Evolutionary conservation across 2,797 vertebrate species (phyloP).

Genomic region (Lagorchestes hirsutus): DNA sequence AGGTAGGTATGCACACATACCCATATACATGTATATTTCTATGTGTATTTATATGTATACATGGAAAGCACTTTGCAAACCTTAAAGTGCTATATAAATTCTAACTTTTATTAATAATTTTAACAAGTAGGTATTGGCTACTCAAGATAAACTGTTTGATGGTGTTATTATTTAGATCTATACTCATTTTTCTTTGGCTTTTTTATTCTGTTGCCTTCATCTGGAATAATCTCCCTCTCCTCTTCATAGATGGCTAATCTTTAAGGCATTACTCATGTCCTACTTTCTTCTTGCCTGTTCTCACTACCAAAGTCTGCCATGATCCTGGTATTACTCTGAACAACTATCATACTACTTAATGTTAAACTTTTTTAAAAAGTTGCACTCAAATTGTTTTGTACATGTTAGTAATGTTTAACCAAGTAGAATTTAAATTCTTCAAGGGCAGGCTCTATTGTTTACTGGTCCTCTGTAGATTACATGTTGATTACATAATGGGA

Average conservation of each 20-base stretch:
- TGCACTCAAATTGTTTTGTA: not conserved
- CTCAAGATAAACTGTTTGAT: not conserved
- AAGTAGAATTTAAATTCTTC: not conserved
- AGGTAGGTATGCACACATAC: no score
- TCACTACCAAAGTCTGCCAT: not conserved
- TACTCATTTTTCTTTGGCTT: not conserved
- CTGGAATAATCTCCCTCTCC: not conserved
- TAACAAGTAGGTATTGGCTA: not conserved
- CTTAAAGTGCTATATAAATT: not conserved
- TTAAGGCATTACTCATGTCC: not conserved
- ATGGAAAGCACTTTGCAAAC: not conserved
- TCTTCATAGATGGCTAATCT: not conserved
- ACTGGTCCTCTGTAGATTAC: not conserved
- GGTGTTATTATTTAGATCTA: not conserved
- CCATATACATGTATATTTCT: not conserved
- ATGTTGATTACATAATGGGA: not conserved
- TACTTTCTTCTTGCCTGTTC: not conserved
- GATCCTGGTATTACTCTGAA: not conserved
- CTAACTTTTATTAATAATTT: not conserved
- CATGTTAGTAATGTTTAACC: not conserved
- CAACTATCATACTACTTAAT: not conserved
- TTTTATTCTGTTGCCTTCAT: not conserved
- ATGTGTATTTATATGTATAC: not conserved
- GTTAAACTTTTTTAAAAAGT: not conserved
- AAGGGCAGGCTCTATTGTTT: not conserved